Percentiles rank a stretch among this genome's conserved stretches.
phyloP scores from a whole-genome alignment of 2,888 invertebrate genomes.

The Spisula solida region DNA sequence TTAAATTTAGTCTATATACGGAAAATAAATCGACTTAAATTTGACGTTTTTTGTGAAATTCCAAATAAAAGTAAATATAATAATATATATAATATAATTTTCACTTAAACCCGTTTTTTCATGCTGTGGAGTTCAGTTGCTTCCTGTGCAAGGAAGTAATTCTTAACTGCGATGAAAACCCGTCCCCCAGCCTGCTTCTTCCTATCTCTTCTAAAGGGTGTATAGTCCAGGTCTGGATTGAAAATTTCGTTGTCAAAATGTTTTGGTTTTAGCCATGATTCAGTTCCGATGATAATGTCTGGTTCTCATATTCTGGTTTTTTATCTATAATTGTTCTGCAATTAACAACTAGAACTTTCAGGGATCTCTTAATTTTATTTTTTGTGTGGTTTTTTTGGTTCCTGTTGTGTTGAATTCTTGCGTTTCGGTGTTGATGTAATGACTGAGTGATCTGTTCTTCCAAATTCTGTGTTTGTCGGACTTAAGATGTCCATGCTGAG shows the following conservation, averaged over 20 bases:
- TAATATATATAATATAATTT: too few relatives aligned
- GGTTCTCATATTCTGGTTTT: slow-evolving; percentile 44
- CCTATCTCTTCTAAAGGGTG: slow-evolving; percentile 33
- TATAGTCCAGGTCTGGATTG: slow-evolving; percentile 48
- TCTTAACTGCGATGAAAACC: slow-evolving; percentile 42
- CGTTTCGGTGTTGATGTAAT: too few relatives aligned
- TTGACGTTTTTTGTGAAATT: too few relatives aligned
- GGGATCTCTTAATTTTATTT: slow-evolving; percentile 14
- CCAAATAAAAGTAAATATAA: too few relatives aligned
- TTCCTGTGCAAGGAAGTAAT: slow-evolving; percentile 36
- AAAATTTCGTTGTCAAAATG: slow-evolving; percentile 49
- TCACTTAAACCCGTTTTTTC: too few relatives aligned
- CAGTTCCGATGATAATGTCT: slow-evolving; percentile 47
- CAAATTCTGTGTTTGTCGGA: too few relatives aligned
- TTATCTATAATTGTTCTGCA: slow-evolving; percentile 18
- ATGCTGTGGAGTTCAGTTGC: not conserved
- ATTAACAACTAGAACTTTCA: not conserved
- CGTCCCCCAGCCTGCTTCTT: slow-evolving; percentile 28
- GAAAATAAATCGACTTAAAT: too few relatives aligned
- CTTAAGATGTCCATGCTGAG: too few relatives aligned
- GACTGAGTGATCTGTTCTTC: too few relatives aligned
- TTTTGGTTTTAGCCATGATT: slow-evolving; percentile 55
- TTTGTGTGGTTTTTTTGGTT: not conserved
- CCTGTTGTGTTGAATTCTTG: too few relatives aligned
- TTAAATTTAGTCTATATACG: too few relatives aligned